Base-by-base conservation (phyloP, 2,113 vertebrate genomes). In the Tragulus kanchil region DNA sequence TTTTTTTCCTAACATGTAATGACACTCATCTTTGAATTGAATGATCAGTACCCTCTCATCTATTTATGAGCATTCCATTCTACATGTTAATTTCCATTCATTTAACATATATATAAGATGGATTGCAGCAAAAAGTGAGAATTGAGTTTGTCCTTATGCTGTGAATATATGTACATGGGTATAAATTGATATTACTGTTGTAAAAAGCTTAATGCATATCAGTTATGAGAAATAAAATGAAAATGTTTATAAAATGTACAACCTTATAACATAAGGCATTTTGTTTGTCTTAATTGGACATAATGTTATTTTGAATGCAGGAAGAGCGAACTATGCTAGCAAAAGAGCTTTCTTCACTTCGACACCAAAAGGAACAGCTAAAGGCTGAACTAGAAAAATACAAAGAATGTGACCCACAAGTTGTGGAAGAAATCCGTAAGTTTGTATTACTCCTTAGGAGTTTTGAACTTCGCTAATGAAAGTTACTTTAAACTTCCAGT, bases 351-450 rank as follows among this genome's bases (percentile, higher is more conserved):
- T 93, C 98, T 95, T 96, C 97, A 58, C 98, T 99, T 96, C 99
- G 94, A 90, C 97, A 99, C 82, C 98, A 99, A 96, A 98, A 97
- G 59, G 98, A 98, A 31, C 98, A 98, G 85, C 98, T 99, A 19
- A 98, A 98, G 96, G 93, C 98, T 17, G 99, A 99, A 96, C 75
- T 99, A 98, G 99, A 99, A 87, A 99, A 99, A 96, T 99, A 99
- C 98, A 98, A 98, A 97, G 99, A 99, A 89, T 99, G 99, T 97
- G 99, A 99, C 97, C 99, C 99, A 3, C 99, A 99, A 17, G 99
- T 99, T 4, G 69, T 99, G 16, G 98, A 99, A 97, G 99, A 99
- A 97, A 99, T 99, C 90, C 99, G 99, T 99, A 98, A 99, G 99
- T 99, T 71, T 94, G 8, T 82, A 1, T 87, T 17, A 82, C 73